These are phyloP conservation scores for Megaceryle torquata DNA, from an alignment of 2,113 vertebrate genomes.

Conservation along the genomic window DNA sequence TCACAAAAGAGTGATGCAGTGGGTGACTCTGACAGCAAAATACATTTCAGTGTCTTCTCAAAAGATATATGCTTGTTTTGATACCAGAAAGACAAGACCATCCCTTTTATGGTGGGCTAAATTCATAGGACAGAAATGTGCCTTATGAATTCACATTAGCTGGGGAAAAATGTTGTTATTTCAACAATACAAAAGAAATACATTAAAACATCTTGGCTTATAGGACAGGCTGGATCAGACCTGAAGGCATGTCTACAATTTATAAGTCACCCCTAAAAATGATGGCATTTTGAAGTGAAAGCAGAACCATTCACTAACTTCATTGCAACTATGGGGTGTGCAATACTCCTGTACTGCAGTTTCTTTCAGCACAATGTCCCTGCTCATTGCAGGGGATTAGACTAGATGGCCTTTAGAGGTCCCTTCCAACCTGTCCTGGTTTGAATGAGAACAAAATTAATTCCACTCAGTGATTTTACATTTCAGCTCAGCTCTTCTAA, in stretches of 20 bases:
- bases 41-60: slow-evolving; percentile 7
- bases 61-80: not conserved
- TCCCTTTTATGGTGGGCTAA: not conserved
- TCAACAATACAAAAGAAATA: not conserved
- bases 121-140: not conserved
- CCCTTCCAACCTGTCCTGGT: too few species aligned
- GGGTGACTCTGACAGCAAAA: not conserved
- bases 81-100: not conserved
- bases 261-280: not conserved
- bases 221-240: not conserved
- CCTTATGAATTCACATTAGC: not conserved
- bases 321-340: not conserved
- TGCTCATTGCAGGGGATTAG: too few species aligned
- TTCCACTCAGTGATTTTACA: too few species aligned
- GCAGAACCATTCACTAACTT: not conserved
- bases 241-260: not conserved
- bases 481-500: too few species aligned
- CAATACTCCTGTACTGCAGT: not conserved
- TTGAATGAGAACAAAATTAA: too few species aligned
- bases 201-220: not conserved
- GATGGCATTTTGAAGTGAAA: not conserved
- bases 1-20: not conserved
- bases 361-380: not conserved
- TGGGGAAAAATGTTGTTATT: not conserved
- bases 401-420: too few species aligned